Percentiles rank a stretch among this genome's conserved stretches.
phyloP scores from a whole-genome alignment of 2,113 vertebrate genomes.

The Zosterops pallidus region DNA sequence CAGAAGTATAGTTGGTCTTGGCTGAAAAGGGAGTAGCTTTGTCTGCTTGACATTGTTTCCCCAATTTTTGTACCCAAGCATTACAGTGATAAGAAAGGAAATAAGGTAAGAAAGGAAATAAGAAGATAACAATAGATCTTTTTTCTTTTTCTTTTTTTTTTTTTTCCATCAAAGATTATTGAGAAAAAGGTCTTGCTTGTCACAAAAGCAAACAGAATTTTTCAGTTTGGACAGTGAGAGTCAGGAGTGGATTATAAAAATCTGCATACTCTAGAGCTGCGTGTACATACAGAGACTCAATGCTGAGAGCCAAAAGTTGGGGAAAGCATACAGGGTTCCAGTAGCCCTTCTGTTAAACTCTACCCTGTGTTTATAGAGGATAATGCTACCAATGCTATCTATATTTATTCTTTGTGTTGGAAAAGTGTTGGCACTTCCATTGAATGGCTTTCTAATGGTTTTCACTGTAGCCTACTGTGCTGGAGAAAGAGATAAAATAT shows the following conservation, averaged over 20 bases:
- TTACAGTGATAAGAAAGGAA: neutral
- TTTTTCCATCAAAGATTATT: neutral
- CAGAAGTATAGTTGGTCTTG: neutral
- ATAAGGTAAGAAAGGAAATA: neutral
- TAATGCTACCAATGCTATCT: neutral
- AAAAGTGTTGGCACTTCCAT: neutral
- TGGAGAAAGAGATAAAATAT: neutral
- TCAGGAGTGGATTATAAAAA: neutral
- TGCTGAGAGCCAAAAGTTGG: neutral
- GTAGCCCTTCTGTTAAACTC: neutral
- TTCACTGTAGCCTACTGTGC: neutral
- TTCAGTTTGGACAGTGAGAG: neutral
- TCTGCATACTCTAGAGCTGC: neutral
- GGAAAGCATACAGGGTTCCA: neutral
- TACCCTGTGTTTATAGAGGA: neutral
- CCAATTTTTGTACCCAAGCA: neutral
- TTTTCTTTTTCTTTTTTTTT: neutral
- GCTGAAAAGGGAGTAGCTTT: neutral
- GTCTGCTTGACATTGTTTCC: neutral
- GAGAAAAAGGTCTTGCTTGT: neutral
- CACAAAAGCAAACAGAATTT: neutral
- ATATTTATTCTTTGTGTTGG: neutral
- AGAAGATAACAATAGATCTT: neutral
- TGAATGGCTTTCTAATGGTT: neutral
- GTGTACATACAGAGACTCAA: fast-evolving